Conservation (phyloP, 2,888 invertebrate species). For the Acanthosoma haemorrhoidale region DNA sequence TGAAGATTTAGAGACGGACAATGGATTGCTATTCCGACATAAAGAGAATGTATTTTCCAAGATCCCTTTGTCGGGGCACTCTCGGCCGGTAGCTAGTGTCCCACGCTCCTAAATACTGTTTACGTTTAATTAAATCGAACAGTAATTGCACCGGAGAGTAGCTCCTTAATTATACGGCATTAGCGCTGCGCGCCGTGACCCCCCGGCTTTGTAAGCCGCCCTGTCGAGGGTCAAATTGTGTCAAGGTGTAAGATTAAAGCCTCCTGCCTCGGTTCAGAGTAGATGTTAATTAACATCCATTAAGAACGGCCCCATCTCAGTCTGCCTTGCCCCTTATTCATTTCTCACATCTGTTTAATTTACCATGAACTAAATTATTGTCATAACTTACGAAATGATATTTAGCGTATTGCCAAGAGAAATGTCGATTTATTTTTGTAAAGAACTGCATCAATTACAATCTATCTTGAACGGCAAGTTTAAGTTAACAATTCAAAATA, state of each 20-base stretch:
- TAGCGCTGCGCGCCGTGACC: not conserved
- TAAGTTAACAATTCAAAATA: too few species aligned
- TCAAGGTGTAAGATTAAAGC: not conserved
- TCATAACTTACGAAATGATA: too few species aligned
- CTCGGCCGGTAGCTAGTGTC: too few species aligned
- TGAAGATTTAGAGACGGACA: too few species aligned
- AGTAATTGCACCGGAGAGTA: not conserved
- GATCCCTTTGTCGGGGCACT: not conserved
- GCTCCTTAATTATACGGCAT: constrained; percentile 14
- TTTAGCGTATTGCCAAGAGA: too few species aligned
- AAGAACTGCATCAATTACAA: too few species aligned
- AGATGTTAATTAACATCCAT: not conserved
- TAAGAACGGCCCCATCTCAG: not conserved
- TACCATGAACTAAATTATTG: too few species aligned
- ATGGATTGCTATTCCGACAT: too few species aligned
- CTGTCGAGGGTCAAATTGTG: not conserved
- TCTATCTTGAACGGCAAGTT: too few species aligned
- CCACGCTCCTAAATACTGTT: constrained; percentile 1
- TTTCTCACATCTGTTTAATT: not conserved
- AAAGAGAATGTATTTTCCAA: too few species aligned
- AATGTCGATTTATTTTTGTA: too few species aligned
- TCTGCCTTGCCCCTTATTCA: not conserved
- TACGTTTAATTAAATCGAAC: constrained; percentile 14
- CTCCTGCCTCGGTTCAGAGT: not conserved
- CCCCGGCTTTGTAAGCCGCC: not conserved